phyloP scores from a whole-genome alignment of 2,113 vertebrate species.

The Labeo catla region DNA sequence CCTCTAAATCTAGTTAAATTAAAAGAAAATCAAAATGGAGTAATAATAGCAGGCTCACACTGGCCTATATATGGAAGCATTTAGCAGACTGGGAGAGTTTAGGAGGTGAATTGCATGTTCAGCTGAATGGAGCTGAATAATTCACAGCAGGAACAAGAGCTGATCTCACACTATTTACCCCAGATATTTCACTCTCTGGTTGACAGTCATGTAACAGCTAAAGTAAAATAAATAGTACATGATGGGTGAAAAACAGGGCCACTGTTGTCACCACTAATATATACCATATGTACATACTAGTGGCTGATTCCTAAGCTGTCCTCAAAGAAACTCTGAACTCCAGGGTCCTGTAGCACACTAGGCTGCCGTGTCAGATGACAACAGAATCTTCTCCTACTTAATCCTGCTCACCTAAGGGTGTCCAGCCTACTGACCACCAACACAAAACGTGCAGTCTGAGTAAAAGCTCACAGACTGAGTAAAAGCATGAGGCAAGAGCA shows the following conservation, averaged over 20 bases:
- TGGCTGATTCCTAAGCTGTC: no score
- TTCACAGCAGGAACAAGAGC: slow-evolving; percentile 43
- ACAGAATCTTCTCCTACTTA: no score
- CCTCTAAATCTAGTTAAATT: neutral
- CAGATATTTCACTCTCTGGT: slow-evolving; percentile 2
- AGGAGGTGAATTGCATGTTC: slow-evolving; percentile 28
- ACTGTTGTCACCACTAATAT: neutral
- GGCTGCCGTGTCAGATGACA: no score
- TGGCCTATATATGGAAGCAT: neutral
- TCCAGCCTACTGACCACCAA: no score
- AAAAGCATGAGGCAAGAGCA: no score
- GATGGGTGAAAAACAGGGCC: neutral
- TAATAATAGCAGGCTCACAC: neutral
- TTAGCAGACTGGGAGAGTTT: neutral
- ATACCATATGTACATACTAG: neutral
- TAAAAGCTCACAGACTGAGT: no score
- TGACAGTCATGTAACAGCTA: neutral
- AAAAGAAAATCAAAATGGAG: neutral
- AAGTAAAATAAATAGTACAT: neutral
- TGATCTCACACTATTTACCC: neutral
- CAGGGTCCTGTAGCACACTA: no score
- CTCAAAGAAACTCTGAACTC: no score
- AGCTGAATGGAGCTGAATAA: slow-evolving; percentile 52
- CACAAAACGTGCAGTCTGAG: no score
- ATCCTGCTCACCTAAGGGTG: no score